Conservation (phyloP, 2,888 invertebrate species). For the Pemphredon lugubris region DNA sequence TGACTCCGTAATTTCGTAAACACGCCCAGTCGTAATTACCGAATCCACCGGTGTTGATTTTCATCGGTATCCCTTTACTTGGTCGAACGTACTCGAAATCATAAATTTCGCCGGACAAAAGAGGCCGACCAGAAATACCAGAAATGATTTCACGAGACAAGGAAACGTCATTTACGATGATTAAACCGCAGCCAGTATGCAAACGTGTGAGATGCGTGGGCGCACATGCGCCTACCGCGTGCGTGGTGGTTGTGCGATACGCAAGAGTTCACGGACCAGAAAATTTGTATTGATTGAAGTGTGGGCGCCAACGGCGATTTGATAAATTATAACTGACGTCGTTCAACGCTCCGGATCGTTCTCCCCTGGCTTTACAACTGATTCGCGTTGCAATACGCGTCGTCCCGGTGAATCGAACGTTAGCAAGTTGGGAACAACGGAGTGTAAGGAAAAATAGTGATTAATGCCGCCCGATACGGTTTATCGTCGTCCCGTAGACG, state of each 20-base stretch:
- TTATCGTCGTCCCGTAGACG: slow-evolving; percentile 32
- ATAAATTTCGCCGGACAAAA: no score
- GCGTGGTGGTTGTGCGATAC: background rate
- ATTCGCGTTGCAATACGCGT: slow-evolving; percentile 50
- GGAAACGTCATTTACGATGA: slow-evolving; percentile 35
- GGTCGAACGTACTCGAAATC: no score
- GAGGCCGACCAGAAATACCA: background rate
- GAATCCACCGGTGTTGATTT: no score
- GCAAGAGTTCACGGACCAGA: slow-evolving; percentile 53
- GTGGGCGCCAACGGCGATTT: slow-evolving; percentile 65
- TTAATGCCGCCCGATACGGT: slow-evolving; percentile 49
- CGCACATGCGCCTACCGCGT: background rate
- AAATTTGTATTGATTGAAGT: slow-evolving; percentile 68
- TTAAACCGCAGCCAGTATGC: slow-evolving; percentile 19
- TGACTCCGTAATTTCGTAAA: no score
- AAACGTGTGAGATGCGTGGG: slow-evolving; percentile 13
- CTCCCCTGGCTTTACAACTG: slow-evolving; percentile 34
- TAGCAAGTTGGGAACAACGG: slow-evolving; percentile 19
- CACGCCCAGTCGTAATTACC: no score
- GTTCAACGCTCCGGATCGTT: slow-evolving; percentile 37
- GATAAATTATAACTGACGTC: slow-evolving; percentile 61
- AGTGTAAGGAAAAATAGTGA: slow-evolving; percentile 28
- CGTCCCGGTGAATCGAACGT: slow-evolving; percentile 28
- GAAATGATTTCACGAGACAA: slow-evolving; percentile 14
- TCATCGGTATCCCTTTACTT: no score